Evolutionary conservation across 2,888 invertebrate species (phyloP).

Genomic region (Gastracanthus pulcherrimus): DNA sequence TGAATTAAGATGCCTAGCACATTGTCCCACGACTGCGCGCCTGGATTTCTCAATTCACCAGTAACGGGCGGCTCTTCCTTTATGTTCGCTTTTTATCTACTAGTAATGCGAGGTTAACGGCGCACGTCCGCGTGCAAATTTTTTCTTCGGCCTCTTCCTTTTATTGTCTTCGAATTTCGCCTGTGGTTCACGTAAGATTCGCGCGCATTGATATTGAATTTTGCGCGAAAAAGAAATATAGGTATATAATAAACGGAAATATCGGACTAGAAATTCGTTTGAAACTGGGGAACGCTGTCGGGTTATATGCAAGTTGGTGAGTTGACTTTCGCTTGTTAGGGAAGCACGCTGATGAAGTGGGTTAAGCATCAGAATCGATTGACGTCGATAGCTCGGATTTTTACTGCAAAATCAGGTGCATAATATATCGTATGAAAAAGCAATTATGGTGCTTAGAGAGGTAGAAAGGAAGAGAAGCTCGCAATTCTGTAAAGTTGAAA

Average conservation of each 20-base stretch:
- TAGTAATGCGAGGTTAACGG: neutral
- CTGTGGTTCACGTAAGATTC: neutral
- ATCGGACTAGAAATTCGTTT: neutral
- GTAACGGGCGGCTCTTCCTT: neutral
- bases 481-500: no score
- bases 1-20: conserved; percentile 1
- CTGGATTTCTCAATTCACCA: neutral
- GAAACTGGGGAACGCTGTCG: neutral
- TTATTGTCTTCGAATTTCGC: neutral
- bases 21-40: neutral
- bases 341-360: conserved; percentile 8
- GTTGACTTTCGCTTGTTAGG: conserved; percentile 17
- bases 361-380: neutral
- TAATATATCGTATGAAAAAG: neutral
- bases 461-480: neutral
- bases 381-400: neutral
- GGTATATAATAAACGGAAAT: neutral
- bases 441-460: neutral
- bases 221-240: neutral
- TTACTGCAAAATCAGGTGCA: neutral
- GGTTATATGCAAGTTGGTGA: neutral
- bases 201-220: conserved; percentile 2
- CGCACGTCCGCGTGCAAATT: neutral
- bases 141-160: neutral
- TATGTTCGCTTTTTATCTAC: neutral